Base-by-base conservation (phyloP, 2,888 invertebrate species). In the Fissipunctia ypsillon region DNA sequence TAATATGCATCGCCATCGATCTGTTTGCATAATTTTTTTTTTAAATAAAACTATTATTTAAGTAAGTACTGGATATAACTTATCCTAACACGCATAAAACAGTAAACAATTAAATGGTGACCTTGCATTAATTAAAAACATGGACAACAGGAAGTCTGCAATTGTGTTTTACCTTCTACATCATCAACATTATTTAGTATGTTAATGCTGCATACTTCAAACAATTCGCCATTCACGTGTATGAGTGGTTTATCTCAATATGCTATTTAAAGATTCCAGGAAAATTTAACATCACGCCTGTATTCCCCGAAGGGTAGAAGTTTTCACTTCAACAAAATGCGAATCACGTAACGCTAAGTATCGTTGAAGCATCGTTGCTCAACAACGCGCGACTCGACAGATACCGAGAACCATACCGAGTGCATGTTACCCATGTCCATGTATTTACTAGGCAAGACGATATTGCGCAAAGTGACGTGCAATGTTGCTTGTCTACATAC, bases 41-140 rank as follows among this genome's bases (percentile, higher is more conserved):
- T 16, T 16, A 14, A 43, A 14, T 43, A 43, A 43, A 43, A 43
- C 19, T 45, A n/a, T 48, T 14, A 19, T 19, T n/a, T n/a, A n/a
- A n/a, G n/a, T n/a, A n/a, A n/a, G 9, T 22, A 28, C 19, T 9
- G 0, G 3, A 25, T 25, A 28, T 14, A 35, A 43, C 14, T 50
- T 57, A n/a, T 5, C 14, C 43, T 52, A 25, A n/a, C n/a, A 10
- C 6, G 22, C n/a, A n/a, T 52, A 52, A 52, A 1, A 25, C n/a
- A 69, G 25, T 25, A 28, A 63, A 52, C 19, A 35, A 52, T 31
- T 45, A 22, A 63, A 64, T 31, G 10, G 2, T 38, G n/a, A 48
- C 70, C 74, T 78, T 68, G 60, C 41, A 28, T 56, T 73, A 74
- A 74, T 81, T 82, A 59, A 19, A 28, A 70, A 61, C 41, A 48